phyloP scores from a whole-genome alignment of 2,888 invertebrate species.

The Ecdyonurus torrentis region DNA sequence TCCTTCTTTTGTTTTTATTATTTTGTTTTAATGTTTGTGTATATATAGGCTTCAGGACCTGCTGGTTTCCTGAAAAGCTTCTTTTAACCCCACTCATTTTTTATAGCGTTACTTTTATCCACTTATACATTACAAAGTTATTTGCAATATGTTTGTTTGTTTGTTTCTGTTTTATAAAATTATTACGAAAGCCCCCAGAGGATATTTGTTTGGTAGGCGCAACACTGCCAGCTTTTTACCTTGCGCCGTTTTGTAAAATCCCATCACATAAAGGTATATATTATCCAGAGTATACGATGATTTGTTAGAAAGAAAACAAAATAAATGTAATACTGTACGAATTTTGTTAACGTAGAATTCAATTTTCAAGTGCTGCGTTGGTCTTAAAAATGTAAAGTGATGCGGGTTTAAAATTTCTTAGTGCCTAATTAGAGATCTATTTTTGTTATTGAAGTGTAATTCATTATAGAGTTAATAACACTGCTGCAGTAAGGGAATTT shows the following conservation, averaged over 20 bases:
- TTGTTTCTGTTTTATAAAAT: background rate
- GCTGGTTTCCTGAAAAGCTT: conserved; percentile 91
- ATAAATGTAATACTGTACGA: background rate
- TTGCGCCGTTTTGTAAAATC: background rate
- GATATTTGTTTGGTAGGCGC: background rate
- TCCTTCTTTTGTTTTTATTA: conserved; percentile 9
- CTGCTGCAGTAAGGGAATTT: background rate
- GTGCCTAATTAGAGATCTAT: background rate
- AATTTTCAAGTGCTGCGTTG: background rate
- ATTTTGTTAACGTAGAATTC: background rate
- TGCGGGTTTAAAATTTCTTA: background rate
- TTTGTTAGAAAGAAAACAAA: too few species aligned
- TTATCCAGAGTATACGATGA: background rate
- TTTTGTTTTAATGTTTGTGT: conserved; percentile 8
- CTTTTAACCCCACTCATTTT: conserved; percentile 44
- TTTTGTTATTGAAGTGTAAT: background rate
- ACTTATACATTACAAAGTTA: background rate
- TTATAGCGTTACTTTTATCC: background rate
- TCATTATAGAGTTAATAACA: background rate
- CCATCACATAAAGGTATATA: background rate
- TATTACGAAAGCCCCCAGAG: background rate
- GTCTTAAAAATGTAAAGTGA: too few species aligned
- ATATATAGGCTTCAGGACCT: conserved; percentile 56
- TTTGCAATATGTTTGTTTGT: background rate
- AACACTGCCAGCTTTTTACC: background rate